Base-by-base conservation (phyloP, 2,113 vertebrate genomes). In the Brachypteracias leptosomus region DNA sequence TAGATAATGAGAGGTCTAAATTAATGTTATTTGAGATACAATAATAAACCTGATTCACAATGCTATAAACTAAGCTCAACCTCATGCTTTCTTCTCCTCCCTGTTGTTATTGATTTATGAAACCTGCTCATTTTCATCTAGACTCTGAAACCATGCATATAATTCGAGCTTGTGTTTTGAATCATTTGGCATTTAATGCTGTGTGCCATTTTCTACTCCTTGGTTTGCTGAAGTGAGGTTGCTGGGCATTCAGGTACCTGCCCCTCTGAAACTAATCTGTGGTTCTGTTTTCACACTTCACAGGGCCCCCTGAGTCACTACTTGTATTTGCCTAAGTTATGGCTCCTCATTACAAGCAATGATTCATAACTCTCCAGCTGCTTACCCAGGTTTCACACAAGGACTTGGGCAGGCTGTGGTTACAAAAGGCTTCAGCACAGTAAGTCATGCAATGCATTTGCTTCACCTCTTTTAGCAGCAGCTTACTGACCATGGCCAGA, bases 231-330 rank as follows among this genome's bases (percentile, higher is more conserved):
- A 77, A 77, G 40, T 18, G 33, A 76, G 40, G 65, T 59, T 91
- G 21, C 85, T 75, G 82, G 16, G 82, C 70, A 47, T n/a, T 70
- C 61, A 70, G 42, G 46, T 71, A 77, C 36, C 71, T 82, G 84
- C 49, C 38, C 62, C 93, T 96, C 52, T 91, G 93, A 96, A 96
- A 93, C 42, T 70, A 84, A 90, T 90, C 72, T 93, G 68, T 75
- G n/a, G 18, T 19, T 95, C 46, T 87, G 58, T 86, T 92, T 87
- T 79, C 55, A 86, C 79, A 44, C 72, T 63, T 77, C 83, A 62
- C 2, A 3, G 5, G 10, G 68, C 73, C 93, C n/a, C 92, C 42
- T 68, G 88, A 89, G 92, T 93, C 93, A 92, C 28, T n/a, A 59
- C 21, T 77, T 90, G 6, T 13, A 91, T 81, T 71, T 94, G 80